These are phyloP conservation scores for Keiferia lycopersicella DNA, from an alignment of 2,888 invertebrate species.

Conservation along the genomic window DNA sequence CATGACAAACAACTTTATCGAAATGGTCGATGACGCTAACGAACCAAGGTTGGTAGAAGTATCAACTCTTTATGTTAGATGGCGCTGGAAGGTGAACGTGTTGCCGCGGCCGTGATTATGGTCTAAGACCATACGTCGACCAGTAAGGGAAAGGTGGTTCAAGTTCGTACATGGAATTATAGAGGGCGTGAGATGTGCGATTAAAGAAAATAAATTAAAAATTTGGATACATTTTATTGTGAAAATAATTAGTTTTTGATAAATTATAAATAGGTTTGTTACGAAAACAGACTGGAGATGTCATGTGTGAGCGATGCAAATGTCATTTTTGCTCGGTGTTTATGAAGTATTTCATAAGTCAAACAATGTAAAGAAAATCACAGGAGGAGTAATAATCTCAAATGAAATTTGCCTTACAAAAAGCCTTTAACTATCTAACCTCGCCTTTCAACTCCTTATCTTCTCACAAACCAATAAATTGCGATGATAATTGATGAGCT, in stretches of 20 bases:
- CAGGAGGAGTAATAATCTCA: background rate
- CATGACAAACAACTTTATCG: background rate
- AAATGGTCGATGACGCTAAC: background rate
- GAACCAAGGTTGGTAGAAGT: background rate
- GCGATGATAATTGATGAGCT: constrained; percentile 40
- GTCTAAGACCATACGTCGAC: constrained; percentile 14
- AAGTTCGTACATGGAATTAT: background rate
- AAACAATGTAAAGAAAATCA: no score
- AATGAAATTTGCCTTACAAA: background rate
- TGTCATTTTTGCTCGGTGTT: no score
- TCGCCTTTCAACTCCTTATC: constrained; percentile 22
- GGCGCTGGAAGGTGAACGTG: background rate
- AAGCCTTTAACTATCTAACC: background rate
- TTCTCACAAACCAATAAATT: constrained; percentile 29
- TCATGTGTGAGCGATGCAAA: no score
- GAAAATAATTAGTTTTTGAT: no score
- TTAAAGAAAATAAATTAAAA: no score
- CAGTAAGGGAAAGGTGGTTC: background rate
- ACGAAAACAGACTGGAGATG: no score
- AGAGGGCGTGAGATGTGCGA: background rate
- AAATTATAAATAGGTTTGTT: no score
- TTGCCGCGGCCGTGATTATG: background rate
- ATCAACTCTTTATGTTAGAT: background rate
- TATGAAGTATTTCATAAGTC: no score
- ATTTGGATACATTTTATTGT: no score